Base-by-base conservation (phyloP, 2,113 vertebrate species). In the rabbit (Oryctolagus cuniculus) region DNA sequence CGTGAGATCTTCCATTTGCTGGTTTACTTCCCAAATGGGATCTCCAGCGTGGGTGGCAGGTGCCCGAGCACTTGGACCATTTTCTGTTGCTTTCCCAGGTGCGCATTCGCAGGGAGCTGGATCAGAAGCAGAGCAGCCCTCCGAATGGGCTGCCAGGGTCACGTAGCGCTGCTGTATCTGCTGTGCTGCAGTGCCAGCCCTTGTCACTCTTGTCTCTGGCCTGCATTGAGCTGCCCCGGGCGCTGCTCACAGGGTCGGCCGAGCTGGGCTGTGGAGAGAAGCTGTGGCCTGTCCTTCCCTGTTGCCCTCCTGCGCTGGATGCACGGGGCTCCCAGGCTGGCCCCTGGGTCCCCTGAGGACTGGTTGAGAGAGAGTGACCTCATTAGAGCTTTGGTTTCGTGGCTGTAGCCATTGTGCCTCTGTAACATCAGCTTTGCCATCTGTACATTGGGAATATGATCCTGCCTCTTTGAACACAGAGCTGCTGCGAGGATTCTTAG, bases 401-500 rank as follows among this genome's bases (percentile, higher is more conserved):
- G 63, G 22, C 38, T 66, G 5, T 84, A 7, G 77, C 34, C 53
- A 51, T 29, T 34, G n/a, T 51, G 29, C 49, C 49, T 79, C 69
- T 93, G 24, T 31, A 80, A 31, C 53, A 36, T 55, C 61, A 36
- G 9, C 66, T 84, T 87, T 67, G 70, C 70, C 11, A 38, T 79
- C 87, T 70, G 22, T 73, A 69, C 79, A 38, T 79, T 85, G 73
- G 11, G 19, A 21, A 4, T 49, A 19, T 63, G 88, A 67, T 89
- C 22, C 84, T 74, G 27, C 13, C 21, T 93, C 84, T 85, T 96
- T 12, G 19, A 89, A 64, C 67, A 63, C 74, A 64, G 72, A 13
- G 19, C 74, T 88, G 38, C 83, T 89, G 9, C 44, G 27, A 94
- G 72, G 4, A 69, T 58, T 89, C 70, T 86, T 69, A 66, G 92